These are phyloP conservation scores for Danio albolineatus DNA, from an alignment of 2,797 vertebrate species.

Conservation along the genomic window DNA sequence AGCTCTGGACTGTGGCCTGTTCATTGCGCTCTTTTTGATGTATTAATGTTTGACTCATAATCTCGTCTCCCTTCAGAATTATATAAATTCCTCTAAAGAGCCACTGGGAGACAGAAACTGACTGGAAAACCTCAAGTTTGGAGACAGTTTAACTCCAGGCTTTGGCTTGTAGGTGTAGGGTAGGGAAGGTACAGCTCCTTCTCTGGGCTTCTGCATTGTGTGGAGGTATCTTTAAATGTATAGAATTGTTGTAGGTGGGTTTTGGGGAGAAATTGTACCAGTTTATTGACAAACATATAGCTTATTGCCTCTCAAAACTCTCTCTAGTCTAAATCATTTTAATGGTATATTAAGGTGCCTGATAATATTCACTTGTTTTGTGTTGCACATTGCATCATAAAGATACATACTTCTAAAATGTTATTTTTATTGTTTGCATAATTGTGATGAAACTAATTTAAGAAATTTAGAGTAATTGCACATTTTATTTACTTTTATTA, in stretches of 20 bases:
- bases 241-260: constrained; percentile 18
- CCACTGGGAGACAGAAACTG: constrained; percentile 24
- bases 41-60: constrained; percentile 9
- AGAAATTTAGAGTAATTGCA: too few species aligned
- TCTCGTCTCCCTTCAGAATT: constrained; percentile 5
- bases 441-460: too few species aligned
- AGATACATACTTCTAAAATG: not conserved
- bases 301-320: not conserved
- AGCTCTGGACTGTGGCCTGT: constrained; percentile 12
- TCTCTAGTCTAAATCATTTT: not conserved
- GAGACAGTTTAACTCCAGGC: constrained; percentile 34
- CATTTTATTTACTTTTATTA: too few species aligned
- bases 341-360: not conserved
- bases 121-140: constrained; percentile 19
- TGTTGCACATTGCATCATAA: not conserved
- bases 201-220: constrained; percentile 13
- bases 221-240: constrained; percentile 25
- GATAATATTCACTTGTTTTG: not conserved
- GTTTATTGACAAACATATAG: not conserved
- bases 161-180: constrained; percentile 36
- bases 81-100: constrained; percentile 18
- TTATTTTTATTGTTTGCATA: not conserved
- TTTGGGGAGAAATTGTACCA: not conserved
- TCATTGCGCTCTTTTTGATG: not conserved
- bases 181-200: constrained; percentile 36